A percentile compares a stretch with the other conserved stretches of the same genome.
Evolutionary conservation across 2,888 invertebrate genomes (phyloP).

Genomic region (Campoplex capitator): DNA sequence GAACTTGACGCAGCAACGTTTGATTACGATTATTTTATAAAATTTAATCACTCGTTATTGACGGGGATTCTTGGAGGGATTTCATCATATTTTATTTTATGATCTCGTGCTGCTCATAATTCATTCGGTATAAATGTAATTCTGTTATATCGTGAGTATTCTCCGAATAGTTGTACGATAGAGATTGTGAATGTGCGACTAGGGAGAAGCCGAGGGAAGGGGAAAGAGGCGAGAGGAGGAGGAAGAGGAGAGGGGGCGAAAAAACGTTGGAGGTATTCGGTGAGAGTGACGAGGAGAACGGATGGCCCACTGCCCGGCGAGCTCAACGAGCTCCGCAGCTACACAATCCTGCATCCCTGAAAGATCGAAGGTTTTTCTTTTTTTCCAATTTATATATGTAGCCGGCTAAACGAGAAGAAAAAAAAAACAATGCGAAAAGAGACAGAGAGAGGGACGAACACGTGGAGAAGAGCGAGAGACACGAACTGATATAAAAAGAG

Average conservation of each 20-base stretch:
- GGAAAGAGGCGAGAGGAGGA: background rate
- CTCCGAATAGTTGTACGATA: background rate
- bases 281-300: constrained; percentile 68
- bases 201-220: background rate
- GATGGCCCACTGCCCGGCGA: constrained; percentile 66
- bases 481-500: constrained; percentile 6
- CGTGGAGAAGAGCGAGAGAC: background rate
- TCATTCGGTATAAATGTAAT: background rate
- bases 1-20: no score
- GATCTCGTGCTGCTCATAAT: background rate
- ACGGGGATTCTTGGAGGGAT: background rate
- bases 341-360: constrained; percentile 52
- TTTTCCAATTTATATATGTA: background rate
- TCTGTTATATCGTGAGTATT: background rate
- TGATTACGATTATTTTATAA: no score
- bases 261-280: constrained; percentile 44
- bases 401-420: background rate
- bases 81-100: background rate
- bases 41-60: background rate
- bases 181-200: background rate
- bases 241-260: constrained; percentile 15
- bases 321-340: background rate
- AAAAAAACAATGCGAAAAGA: background rate
- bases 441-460: background rate
- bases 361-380: constrained; percentile 35